Conservation (phyloP, 2,888 invertebrate species). For the Apodemia hepburni region DNA sequence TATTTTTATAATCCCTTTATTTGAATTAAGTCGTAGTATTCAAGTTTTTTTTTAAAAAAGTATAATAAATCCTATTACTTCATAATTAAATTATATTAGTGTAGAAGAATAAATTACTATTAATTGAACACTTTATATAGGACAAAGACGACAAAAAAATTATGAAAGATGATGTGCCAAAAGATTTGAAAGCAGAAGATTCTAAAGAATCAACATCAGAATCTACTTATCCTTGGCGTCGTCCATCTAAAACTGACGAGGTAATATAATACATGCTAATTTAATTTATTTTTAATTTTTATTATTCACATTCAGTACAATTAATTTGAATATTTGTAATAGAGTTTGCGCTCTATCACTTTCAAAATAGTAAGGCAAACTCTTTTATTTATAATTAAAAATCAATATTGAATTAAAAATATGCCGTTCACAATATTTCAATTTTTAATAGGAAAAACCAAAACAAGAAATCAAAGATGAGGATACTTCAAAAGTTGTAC, state of each 20-base stretch:
- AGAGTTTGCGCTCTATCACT: neutral
- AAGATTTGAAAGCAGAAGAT: neutral
- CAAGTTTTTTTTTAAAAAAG: neutral
- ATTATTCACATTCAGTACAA: neutral
- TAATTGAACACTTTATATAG: neutral
- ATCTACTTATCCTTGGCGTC: conserved; percentile 39
- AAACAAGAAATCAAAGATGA: conserved; percentile 10
- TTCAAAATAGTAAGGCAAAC: neutral
- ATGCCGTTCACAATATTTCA: neutral
- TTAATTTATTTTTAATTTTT: neutral
- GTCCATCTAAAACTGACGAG: conserved; percentile 42
- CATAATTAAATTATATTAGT: too few species aligned
- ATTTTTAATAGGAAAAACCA: conserved; percentile 7
- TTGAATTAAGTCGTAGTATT: neutral
- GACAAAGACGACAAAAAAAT: neutral
- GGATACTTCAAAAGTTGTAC: neutral
- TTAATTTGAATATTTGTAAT: neutral
- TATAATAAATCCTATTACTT: neutral
- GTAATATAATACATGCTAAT: conserved; percentile 22
- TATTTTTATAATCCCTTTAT: conserved; percentile 12
- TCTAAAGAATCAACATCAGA: conserved; percentile 30
- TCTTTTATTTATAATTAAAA: neutral
- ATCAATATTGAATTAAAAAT: neutral
- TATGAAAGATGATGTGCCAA: neutral
- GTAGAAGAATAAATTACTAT: neutral